These are phyloP conservation scores for Plutella xylostella DNA, from an alignment of 2,888 invertebrate species.

Conservation along the genomic window DNA sequence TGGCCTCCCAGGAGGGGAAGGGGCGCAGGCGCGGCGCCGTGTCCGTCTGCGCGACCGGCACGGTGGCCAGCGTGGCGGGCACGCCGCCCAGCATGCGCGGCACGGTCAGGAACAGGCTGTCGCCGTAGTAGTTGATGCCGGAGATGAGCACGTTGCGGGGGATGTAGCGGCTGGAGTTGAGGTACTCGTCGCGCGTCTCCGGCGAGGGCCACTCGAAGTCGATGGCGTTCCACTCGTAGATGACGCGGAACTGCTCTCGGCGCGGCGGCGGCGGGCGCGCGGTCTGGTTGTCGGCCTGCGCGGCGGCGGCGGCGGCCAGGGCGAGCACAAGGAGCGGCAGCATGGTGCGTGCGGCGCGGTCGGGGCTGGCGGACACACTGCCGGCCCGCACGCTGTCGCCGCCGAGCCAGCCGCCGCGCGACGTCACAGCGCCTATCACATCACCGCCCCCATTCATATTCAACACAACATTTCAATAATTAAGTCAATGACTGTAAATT, in stretches of 20 bases:
- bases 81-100: conserved; percentile 79
- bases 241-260: conserved; percentile 73
- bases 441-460: neutral
- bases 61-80: conserved; percentile 75
- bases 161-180: conserved; percentile 70
- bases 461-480: neutral
- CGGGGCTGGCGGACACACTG: conserved; percentile 47
- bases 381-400: conserved; percentile 14
- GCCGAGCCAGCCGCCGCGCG: neutral
- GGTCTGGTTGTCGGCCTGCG: conserved; percentile 40
- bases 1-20: conserved; percentile 79
- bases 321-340: conserved; percentile 33
- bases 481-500: no score
- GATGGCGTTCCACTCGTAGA: conserved; percentile 79
- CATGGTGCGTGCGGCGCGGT: conserved; percentile 34
- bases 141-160: conserved; percentile 76
- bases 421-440: no score
- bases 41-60: conserved; percentile 57
- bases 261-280: conserved; percentile 38
- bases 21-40: conserved; percentile 73
- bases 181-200: conserved; percentile 62
- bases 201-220: conserved; percentile 76
- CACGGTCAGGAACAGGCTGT: conserved; percentile 75
- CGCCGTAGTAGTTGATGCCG: conserved; percentile 76
- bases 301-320: conserved; percentile 48